Base-by-base conservation (phyloP, 2,797 vertebrate species). In the Spondyliosoma cantharus region DNA sequence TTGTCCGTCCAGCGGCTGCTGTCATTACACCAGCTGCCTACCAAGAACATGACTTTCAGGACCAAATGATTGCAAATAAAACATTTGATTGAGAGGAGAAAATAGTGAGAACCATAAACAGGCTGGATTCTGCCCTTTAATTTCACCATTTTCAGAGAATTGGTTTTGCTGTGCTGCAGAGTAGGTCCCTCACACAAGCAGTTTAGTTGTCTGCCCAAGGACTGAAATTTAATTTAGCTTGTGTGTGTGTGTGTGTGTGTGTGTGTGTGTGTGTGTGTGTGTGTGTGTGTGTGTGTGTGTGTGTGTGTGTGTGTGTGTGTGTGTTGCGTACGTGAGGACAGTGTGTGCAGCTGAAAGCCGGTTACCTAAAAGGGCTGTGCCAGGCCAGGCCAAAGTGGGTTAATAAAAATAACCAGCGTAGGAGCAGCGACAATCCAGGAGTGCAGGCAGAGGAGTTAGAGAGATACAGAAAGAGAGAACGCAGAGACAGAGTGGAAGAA, bases 11-110 rank as follows among this genome's bases (percentile, higher is more conserved):
- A 87, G 85, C 61, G 46, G 81, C 81, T 89, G 83, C 82, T 90
- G 87, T 92, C 87, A 89, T 83, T 87, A 63, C 80, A 71, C 74
- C 57, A 67, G 75, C 85, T 86, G 70, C 88, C 86, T 86, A 75
- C 86, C 73, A 85, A 84, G 80, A 86, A 81, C 87, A 87, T 86
- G 91, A 94, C 93, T 93, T 95, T 93, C 92, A 94, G 92, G 91
- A 92, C 90, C 91, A 85, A 94, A 95, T 95, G 92, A 95, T 95
- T 94, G 95, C 94, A 93, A 95, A 94, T 96, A 95, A 96, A 95
- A 94, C 91, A 89, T 95, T 94, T 95, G 94, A 95, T 95, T 95
- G 94, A 95, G 94, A 94, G 92, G 88, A 92, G 90, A 87, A 90
- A 82, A 90, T 90, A 91, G 91, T 92, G 92, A 89, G 91, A 90